A percentile compares a stretch with the other conserved stretches of the same genome.
Conservation (phyloP, 2,113 vertebrate species). For the Larimichthys crocea region DNA sequence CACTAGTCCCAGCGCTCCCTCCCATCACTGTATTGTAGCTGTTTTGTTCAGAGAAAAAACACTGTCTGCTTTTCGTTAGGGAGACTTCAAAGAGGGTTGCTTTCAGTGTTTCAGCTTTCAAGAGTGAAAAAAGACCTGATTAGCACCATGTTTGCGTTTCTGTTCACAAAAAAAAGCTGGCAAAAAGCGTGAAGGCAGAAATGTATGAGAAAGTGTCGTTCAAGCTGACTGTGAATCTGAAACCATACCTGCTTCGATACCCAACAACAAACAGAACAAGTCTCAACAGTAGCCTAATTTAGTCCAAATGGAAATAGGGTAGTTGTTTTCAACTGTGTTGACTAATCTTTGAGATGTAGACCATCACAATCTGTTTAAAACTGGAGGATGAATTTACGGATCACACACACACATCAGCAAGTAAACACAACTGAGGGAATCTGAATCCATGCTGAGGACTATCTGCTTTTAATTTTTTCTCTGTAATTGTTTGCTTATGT, state of each 20-base stretch:
- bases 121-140: constrained; percentile 54
- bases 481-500: constrained; percentile 32
- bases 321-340: constrained; percentile 15
- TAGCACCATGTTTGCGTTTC: constrained; percentile 62
- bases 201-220: constrained; percentile 10
- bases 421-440: constrained; percentile 21
- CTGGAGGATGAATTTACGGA: constrained; percentile 4
- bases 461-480: constrained; percentile 36
- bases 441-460: constrained; percentile 3
- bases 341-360: constrained; percentile 27
- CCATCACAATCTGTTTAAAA: constrained; percentile 33
- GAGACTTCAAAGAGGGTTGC: constrained; percentile 64
- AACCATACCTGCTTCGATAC: constrained; percentile 19
- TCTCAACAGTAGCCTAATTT: constrained; percentile 39
- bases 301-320: constrained; percentile 28
- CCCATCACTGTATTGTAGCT: constrained; percentile 47
- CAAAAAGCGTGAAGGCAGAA: constrained; percentile 15
- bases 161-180: constrained; percentile 46
- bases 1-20: constrained; percentile 5
- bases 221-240: constrained; percentile 33
- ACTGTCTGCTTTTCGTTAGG: constrained; percentile 73
- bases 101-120: constrained; percentile 56
- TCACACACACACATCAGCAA: constrained; percentile 8
- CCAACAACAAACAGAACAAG: constrained; percentile 24
- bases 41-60: constrained; percentile 46